Base-by-base conservation (phyloP, 2,888 invertebrate species). In the Euzophera pinguis region DNA sequence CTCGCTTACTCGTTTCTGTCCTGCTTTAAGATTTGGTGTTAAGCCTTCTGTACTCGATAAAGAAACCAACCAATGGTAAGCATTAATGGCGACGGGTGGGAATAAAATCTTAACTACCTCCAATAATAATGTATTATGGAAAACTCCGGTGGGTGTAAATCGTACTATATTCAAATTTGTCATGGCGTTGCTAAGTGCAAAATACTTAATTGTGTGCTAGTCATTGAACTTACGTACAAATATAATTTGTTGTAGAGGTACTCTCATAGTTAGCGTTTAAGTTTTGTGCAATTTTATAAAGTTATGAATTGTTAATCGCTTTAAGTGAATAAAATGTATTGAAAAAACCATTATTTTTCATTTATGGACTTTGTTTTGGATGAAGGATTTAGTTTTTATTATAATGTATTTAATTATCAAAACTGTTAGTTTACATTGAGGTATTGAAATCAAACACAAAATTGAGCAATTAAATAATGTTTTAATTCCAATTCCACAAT, bases 181-280 rank as follows among this genome's bases (percentile, higher is more conserved):
- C 27, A 5, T 42, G 45, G 32, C 32, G 32, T 14, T 27, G 27
- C 32, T 1, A 10, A 45, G 27, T 14, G 32, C 14, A 50, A 22
- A 42, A 12, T 50, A 56, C 51, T 37, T 54, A 54, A 38, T 42
- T 47, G 50, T 59, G 22, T 22, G 52, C 63, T 63, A 63, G 63
- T 63, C 63, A 63, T 58, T 48, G 39, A 35, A 53, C 27, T 55
- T 57, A 59, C 54, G 53, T 60, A 56, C 53, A 57, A 58, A 53
- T 39, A 4, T 51, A 16, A 50, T 22, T 52, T 55, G 16, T 54
- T 55, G 41, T 53, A 38, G 5, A 37, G 22, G 22, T 22, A 22
- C 2, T 13, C 50, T 35, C 9, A 51, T 56, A 58, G 60, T 60
- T 62, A 62, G 57, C 62, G 54, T 12, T 38, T 41, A 29, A 32